Base-by-base conservation (phyloP, 2,888 invertebrate genomes). In the Eucera pruinosa region DNA sequence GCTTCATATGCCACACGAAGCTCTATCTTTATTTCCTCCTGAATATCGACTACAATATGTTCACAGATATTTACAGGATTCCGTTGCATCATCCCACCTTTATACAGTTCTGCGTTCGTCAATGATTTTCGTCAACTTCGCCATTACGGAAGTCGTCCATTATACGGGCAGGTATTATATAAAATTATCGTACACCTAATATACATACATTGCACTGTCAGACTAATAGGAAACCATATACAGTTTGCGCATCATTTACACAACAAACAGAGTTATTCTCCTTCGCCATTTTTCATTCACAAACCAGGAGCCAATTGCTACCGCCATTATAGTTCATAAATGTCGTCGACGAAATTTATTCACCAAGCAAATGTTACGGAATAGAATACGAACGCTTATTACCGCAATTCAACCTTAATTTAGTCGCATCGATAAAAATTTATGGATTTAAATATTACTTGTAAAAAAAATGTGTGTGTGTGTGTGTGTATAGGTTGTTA, bases 1-100 rank as follows among this genome's bases (percentile, higher is more conserved):
- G 80, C 81, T 75, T 78, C 75, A 78, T 72, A 72, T 67, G 41
- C 50, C 57, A 78, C 78, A 78, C 67, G 81, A 82, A 84, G 73
- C 85, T 78, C 57, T 70, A 52, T 73, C 57, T 84, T 85, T 84
- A 85, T 82, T 84, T 81, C 69, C 33, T 71, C 70, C 55, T 68
- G 3, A 78, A 80, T 72, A 69, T 20, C 64, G 72, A 43, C 82
- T 84, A 84, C 84, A 84, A 58, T 82, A 73, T 82, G 76, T 82
- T 82, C 77, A 82, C 85, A 85, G 55, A 74, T 84, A 84, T 84
- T 85, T 84, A 84, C 84, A 84, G 74, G 58, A 74, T 76, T 73
- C 61, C 64, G 48, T 71, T 73, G 65, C 72, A 50, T 33, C 66
- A 60, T 54, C 50, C 60, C 57, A 54, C 41, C 62, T 77, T 84